Evolutionary conservation across 2,797 vertebrate species (phyloP), one percentile per base, ranked within the genome.

Genomic region (Acanthurus leucopareius): DNA sequence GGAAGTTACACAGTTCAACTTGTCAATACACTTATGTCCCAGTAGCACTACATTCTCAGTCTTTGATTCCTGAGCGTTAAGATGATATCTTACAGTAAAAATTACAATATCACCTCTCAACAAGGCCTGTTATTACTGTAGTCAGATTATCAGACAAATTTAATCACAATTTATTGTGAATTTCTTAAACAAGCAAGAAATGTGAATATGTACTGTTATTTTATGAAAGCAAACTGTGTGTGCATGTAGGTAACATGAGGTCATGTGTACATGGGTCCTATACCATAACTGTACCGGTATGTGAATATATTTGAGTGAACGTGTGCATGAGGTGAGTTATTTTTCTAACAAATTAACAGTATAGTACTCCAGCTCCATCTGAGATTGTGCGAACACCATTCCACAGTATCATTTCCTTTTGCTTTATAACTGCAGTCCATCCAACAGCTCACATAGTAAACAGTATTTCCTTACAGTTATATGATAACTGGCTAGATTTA

Each of bases 61-160:
- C 85, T 91, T 84, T 90, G 80, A 88, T 93, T 93, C 93, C 93
- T 94, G 93, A 94, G 93, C 87, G 83, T 74, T 79, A 83, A 76
- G 61, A 85, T 86, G 48, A 89, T 83, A 69, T 82, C n/a, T 79
- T 79, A 82, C 74, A 69, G 56, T 87, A 82, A 70, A 86, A 91
- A 88, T 87, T 85, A 86, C 75, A 85, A 60, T 63, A 70, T 67
- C 38, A 79, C 25, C 77, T 75, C 72, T 78, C 49, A 76, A 61
- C 68, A 88, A 79, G 72, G 79, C 76, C 79, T 70, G 53, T 72
- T 88, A 52, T 87, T 78, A 76, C 44, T 74, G 35, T 66, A 57
- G 73, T 82, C 53, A 67, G 48, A 68, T 85, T 69, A 75, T 78
- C 69, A 80, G 73, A 88, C 13, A 77, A 19, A 51, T 77, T 3